Evolutionary conservation across 2,888 invertebrate genomes (phyloP).

Genomic region (Mythimna pallens): DNA sequence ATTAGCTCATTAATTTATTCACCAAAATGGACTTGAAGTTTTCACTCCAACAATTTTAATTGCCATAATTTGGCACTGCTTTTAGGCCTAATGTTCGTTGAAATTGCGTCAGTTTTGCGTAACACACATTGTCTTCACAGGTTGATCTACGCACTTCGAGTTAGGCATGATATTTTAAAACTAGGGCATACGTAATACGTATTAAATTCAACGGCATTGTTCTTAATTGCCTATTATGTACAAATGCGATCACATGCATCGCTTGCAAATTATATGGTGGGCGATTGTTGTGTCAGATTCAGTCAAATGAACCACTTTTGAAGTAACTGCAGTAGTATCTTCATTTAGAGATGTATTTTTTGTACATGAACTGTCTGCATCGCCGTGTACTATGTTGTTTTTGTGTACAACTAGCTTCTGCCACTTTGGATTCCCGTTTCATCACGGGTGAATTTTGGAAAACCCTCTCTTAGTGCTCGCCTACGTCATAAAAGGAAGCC

Average conservation of each 20-base stretch:
- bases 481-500: no score
- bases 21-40: constrained; percentile 15
- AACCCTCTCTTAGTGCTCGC: no score
- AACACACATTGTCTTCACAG: constrained; percentile 21
- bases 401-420: no score
- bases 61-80: constrained; percentile 38
- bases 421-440: no score
- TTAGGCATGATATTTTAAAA: constrained; percentile 28
- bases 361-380: no score
- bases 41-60: constrained; percentile 34
- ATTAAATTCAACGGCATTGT: constrained; percentile 35
- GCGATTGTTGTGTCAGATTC: background rate
- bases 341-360: background rate
- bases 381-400: no score
- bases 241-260: constrained; percentile 31
- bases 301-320: background rate
- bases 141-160: constrained; percentile 14
- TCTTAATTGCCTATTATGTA: constrained; percentile 43
- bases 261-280: constrained; percentile 30
- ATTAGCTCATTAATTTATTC: no score
- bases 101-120: constrained; percentile 11
- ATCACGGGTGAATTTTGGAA: no score
- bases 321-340: background rate
- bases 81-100: constrained; percentile 7
- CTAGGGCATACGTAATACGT: constrained; percentile 34